Base-by-base conservation (phyloP, 2,797 vertebrate genomes). In the Emydoidea blandingii region DNA sequence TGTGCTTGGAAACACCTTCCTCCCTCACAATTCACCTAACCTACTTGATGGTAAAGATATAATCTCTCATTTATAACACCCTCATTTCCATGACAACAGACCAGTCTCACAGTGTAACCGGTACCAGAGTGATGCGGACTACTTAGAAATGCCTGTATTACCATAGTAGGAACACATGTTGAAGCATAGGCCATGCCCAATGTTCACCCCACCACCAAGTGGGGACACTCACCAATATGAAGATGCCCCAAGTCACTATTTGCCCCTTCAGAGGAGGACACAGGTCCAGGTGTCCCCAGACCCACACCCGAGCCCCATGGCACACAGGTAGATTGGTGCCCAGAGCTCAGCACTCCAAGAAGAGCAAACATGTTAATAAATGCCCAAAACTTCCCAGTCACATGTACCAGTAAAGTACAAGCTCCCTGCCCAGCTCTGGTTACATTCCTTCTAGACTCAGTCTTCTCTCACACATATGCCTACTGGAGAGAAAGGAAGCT, bases 161-260 rank as follows among this genome's bases (percentile, higher is more conserved):
- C n/a, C 19, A 18, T 37, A 25, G 50, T 2, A 0, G 34, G 37
- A 79, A 5, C 10, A n/a, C 72, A 65, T 0, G 0, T 68, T 86
- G 34, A 86, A 79, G 12, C 76, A 52, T 16, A 23, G 65, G 41
- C 21, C 11, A 37, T 41, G 65, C 65, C 10, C n/a, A 72, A 2
- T 21, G 65, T 72, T 72, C 37, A 41, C 11, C 19, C 37, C 37
- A 41, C n/a, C 65, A 37, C 68, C 37, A 41, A 11, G 9, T 12
- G 37, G 37, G 19, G 19, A 23, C 19, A 41, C 65, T n/a, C 62
- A 68, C n/a, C 1, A 3, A 29, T 23, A 7, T 29, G 44, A 47
- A 47, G 44, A 31, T 47, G 74, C 25, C 6, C 25, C 68, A 72
- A 12, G 5, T 19, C 65, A 29, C 7, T 4, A 15, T 47, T 14